These are phyloP conservation scores for Oryzias dopingdopingensis DNA, from an alignment of 2,797 vertebrate species.

Conservation along the genomic window DNA sequence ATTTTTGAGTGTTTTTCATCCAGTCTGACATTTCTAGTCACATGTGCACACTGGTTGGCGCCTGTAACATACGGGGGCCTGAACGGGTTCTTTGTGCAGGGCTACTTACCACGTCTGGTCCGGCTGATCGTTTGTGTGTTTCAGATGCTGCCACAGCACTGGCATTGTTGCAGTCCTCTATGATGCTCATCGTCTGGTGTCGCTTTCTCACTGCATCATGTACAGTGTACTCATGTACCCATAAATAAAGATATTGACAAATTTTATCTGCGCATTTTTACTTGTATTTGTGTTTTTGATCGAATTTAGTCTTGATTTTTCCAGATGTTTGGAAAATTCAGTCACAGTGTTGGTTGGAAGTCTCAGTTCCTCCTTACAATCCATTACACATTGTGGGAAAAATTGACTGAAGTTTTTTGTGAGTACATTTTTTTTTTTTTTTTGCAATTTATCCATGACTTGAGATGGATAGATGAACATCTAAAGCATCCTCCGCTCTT, in stretches of 20 bases:
- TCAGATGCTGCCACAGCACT: constrained; percentile 74
- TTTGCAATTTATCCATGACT: no score
- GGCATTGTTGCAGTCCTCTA: constrained; percentile 68
- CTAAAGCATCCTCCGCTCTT: no score
- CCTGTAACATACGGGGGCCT: constrained; percentile 66
- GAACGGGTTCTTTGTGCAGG: constrained; percentile 63
- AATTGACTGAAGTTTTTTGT: no score
- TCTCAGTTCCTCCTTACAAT: no score
- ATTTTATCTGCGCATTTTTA: constrained; percentile 64
- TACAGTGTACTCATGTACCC: constrained; percentile 67
- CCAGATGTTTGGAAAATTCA: background rate
- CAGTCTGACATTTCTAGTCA: constrained; percentile 65
- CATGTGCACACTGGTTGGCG: constrained; percentile 52
- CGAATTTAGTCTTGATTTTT: background rate
- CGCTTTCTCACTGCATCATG: constrained; percentile 78
- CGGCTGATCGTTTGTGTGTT: constrained; percentile 74
- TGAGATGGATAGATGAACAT: no score
- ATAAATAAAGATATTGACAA: constrained; percentile 75
- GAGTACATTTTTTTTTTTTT: no score
- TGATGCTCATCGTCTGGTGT: constrained; percentile 68
- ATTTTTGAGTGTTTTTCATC: constrained; percentile 70
- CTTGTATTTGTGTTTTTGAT: constrained; percentile 10
- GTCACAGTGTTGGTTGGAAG: background rate
- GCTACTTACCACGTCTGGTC: constrained; percentile 56
- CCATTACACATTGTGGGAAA: no score